These are phyloP conservation scores for Pecten maximus DNA, from an alignment of 2,888 invertebrate species.

Conservation along the genomic window DNA sequence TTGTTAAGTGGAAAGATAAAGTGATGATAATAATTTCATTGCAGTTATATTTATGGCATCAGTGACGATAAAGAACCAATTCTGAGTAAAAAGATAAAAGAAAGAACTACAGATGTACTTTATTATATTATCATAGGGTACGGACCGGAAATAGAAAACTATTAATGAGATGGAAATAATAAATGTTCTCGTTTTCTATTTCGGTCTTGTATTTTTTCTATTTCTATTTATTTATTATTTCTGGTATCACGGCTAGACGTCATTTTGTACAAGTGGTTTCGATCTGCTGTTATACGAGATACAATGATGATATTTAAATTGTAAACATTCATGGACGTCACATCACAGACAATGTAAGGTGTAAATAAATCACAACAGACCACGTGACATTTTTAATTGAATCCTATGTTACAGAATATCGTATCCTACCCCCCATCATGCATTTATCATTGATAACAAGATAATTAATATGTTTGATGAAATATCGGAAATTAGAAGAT, in stretches of 20 bases:
- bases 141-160: too few species aligned
- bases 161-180: too few species aligned
- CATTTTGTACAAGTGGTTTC: not conserved
- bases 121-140: too few species aligned
- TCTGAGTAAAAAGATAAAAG: too few species aligned
- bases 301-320: not conserved
- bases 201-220: too few species aligned
- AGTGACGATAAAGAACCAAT: too few species aligned
- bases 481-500: constrained; percentile 20
- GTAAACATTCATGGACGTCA: not conserved
- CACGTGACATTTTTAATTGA: constrained; percentile 24
- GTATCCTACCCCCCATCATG: not conserved
- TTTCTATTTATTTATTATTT: not conserved
- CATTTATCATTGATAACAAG: constrained; percentile 18
- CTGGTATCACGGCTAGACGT: not conserved
- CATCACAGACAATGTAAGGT: not conserved
- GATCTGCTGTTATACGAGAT: not conserved
- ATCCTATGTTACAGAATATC: not conserved
- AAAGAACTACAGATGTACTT: too few species aligned
- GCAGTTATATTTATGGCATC: too few species aligned
- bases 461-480: constrained; percentile 26
- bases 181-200: too few species aligned
- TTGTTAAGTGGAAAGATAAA: too few species aligned
- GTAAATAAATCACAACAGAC: not conserved
- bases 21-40: too few species aligned